Conservation (phyloP, 2,797 vertebrate genomes). For the Erithacus rubecula region DNA sequence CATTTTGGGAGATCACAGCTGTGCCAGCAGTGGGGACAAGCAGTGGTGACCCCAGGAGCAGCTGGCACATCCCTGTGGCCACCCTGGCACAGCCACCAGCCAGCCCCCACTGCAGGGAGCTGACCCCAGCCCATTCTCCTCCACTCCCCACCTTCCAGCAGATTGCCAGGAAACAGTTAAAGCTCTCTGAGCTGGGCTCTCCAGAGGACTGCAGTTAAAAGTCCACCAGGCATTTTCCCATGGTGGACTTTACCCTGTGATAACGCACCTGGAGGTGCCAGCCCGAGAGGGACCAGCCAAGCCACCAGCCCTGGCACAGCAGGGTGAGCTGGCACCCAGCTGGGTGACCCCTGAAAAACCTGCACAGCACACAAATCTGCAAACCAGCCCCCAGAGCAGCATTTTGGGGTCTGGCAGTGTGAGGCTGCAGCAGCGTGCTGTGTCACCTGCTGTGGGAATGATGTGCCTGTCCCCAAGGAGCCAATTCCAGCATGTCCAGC, state of each 20-base stretch:
- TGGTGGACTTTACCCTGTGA: slow-evolving; percentile 40
- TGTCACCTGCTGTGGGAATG: not conserved
- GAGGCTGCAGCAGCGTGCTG: accelerated
- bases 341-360: not conserved
- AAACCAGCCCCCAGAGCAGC: not conserved
- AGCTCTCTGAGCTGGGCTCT: not conserved
- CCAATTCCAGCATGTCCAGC: not conserved
- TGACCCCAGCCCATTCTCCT: not conserved
- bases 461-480: not conserved
- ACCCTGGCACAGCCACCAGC: accelerated
- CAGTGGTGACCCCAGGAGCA: not conserved
- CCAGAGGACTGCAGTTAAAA: slow-evolving; percentile 56
- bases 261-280: not conserved
- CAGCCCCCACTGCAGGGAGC: not conserved
- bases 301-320: not conserved
- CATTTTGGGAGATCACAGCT: not conserved
- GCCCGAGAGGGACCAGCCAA: not conserved
- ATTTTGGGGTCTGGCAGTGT: accelerated
- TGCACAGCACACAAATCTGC: not conserved
- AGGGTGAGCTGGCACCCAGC: accelerated
- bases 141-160: not conserved
- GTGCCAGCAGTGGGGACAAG: accelerated
- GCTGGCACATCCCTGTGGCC: accelerated
- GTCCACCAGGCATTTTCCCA: slow-evolving; percentile 55
- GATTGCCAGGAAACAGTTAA: not conserved